Evolutionary conservation across 2,113 vertebrate species (phyloP), one percentile per base, ranked within the genome.

Genomic region (Sphaerodactylus townsendi): DNA sequence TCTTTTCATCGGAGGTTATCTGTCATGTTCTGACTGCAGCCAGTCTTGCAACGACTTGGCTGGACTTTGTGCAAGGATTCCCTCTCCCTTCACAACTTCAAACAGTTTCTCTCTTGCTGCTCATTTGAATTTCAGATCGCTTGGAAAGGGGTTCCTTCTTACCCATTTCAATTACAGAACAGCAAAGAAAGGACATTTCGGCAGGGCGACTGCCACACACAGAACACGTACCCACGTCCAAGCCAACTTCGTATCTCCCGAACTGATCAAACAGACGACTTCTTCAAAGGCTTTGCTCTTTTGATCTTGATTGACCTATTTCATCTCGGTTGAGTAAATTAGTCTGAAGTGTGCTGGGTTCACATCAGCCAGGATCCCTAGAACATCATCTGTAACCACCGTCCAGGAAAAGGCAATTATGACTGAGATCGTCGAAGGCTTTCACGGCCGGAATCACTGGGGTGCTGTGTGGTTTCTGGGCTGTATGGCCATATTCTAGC

Each of bases 121-220:
- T 19, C 0, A 77, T 78, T 65, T 85, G 3, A 81, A 85, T 83
- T 85, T 80, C 28, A 84, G 65, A 8, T 74, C 75, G n/a, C 68
- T 70, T 5, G 19, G 35, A 53, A n/a, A 74, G 35, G 74, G 65
- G 86, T 62, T 81, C 86, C 33, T 2, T 56, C 0, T 1, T 66
- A 46, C 3, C 37, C 75, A 28, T 85, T 2, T 87, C 17, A 39
- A 25, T 79, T 79, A 88, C 41, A 1, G 2, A 17, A n/a, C 75
- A 83, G 3, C 79, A n/a, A 82, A 81, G n/a, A 82, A 88, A 86
- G 23, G 4, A 23, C 39, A 76, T 53, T 87, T 82, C 48, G 70
- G 1, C 11, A 85, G 33, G 72, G 86, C 73, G 84, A 2, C 3
- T 79, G 41, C 77, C 37, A 1, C 0, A 25, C 83, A 5, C 13